Evolutionary conservation across 2,113 vertebrate species (phyloP), one percentile per base, ranked within the genome.

Genomic region (Hemiprocne comata): DNA sequence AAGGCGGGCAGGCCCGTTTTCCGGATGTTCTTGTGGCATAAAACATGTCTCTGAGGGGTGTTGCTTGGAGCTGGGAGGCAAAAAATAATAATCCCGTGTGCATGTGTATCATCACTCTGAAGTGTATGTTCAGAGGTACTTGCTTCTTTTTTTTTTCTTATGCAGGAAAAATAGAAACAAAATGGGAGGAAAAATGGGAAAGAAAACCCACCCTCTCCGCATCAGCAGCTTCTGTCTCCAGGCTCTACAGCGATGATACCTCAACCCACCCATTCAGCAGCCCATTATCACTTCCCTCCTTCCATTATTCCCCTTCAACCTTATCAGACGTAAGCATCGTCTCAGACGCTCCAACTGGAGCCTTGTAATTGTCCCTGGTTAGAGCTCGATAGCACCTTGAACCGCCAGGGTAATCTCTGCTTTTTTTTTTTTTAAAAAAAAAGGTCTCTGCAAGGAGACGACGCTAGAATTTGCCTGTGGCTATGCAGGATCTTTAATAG

Each of bases 301-400:
- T 81, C 75, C 97, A 98, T 98, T 98, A 98, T 98, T 98, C 97
- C 96, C 97, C 95, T 97, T 98, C 97, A 98, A 95, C 97, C 98
- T 98, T 98, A 98, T 98, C 98, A 98, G 97, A 97, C 87, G 38
- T 92, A 95, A 97, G 97, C 97, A 98, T 98, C 97, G 4, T 95
- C 95, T 97, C 97, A 97, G 97, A 98, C 34, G 96, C 97, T 98
- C 96, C 61, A 89, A 97, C 97, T 97, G 90, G 97, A 98, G 98
- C 97, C 98, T 98, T 98, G 97, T 98, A 98, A 98, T 98, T 98
- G 98, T 98, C 97, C 97, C 97, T 72, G 93, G 97, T 97, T 98
- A 96, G 97, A 97, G 97, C 97, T 98, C 94, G 97, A 98, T 98
- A 98, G 98, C 97, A 98, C 98, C 98, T 98, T 98, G 98, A 98